Evolutionary conservation across 2,797 vertebrate species (phyloP), one percentile per base, ranked within the genome.

Genomic region (Danionella dracula): DNA sequence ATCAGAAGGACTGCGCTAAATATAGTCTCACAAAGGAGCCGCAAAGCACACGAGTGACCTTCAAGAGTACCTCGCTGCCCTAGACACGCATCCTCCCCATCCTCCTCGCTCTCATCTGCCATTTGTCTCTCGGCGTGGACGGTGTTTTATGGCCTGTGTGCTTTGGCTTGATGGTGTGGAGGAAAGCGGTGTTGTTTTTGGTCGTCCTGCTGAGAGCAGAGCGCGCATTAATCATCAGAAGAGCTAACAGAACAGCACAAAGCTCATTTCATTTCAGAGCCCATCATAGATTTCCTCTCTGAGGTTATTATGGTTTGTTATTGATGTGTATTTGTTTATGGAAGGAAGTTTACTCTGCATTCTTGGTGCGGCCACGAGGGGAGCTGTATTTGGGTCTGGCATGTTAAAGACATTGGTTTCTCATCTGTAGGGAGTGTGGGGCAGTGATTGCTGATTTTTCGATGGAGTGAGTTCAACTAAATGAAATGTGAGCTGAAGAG

Each of bases 1-100:
- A 85, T 86, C 75, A 76, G 82, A 85, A 83, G 81, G 81, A 77
- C 75, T 71, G 65, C 29, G 80, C 80, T 85, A 86, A 88, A 88
- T 88, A 89, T 86, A 88, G 79, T 77, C 50, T 31, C 69, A 75
- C 60, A 78, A 76, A 84, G 78, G 59, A 79, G 73, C 64, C 59
- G 66, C 75, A 77, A 72, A 80, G 54, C 76, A 82, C 80, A 74
- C 74, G 58, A 66, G 72, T 84, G 84, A 87, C 86, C 86, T 89
- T 89, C 80, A 84, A 75, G 79, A 79, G 71, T 67, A 65, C 71
- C 70, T 76, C 66, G 56, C 76, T 64, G 70, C 73, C 65, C 15
- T 58, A 49, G 38, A 51, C 37, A 44, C 27, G 37, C 58, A 46
- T 31, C 65, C 64, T 44, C 59, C 44, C 65, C 32, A 66, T 32